Conservation (phyloP, 2,797 vertebrate species). For the Syngnathus acus region DNA sequence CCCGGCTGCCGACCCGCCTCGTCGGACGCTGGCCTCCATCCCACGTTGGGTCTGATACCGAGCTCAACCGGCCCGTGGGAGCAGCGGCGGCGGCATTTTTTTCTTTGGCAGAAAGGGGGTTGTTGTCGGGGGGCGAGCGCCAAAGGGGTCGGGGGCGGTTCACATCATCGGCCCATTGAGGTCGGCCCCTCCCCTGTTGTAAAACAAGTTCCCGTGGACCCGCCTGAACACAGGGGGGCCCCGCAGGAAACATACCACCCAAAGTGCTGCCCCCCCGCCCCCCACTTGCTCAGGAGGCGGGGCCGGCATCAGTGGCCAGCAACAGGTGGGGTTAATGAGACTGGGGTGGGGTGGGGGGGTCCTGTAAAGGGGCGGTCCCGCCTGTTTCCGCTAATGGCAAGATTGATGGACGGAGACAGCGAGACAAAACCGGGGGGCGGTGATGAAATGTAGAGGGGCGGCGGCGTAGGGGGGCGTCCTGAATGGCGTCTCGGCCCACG, state of each 20-base stretch:
- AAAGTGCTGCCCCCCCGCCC: conserved; percentile 77
- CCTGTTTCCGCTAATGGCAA: conserved; percentile 87
- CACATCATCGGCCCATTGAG: conserved; percentile 87
- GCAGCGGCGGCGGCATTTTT: too few species aligned
- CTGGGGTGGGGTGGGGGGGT: conserved; percentile 54
- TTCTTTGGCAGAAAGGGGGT: neutral
- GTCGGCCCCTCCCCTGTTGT: conserved; percentile 93
- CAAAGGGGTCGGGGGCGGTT: conserved; percentile 87
- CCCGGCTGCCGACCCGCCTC: too few species aligned
- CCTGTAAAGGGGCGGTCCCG: conserved; percentile 71
- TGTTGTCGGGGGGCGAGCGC: conserved; percentile 43
- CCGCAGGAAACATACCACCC: conserved; percentile 87
- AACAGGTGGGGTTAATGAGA: conserved; percentile 31
- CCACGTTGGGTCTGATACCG: too few species aligned
- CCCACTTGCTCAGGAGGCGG: conserved; percentile 41
- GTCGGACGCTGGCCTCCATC: too few species aligned
- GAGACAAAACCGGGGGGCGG: conserved; percentile 74
- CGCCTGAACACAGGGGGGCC: conserved; percentile 77
- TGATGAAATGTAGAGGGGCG: conserved; percentile 71
- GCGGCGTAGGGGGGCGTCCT: conserved; percentile 56
- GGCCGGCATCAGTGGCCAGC: conserved; percentile 6
- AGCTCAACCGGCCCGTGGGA: too few species aligned
- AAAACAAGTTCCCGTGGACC: conserved; percentile 84
- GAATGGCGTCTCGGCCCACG: conserved; percentile 60
- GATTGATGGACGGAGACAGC: conserved; percentile 90